phyloP scores from a whole-genome alignment of 2,888 invertebrate species.

The Noctua pronuba region DNA sequence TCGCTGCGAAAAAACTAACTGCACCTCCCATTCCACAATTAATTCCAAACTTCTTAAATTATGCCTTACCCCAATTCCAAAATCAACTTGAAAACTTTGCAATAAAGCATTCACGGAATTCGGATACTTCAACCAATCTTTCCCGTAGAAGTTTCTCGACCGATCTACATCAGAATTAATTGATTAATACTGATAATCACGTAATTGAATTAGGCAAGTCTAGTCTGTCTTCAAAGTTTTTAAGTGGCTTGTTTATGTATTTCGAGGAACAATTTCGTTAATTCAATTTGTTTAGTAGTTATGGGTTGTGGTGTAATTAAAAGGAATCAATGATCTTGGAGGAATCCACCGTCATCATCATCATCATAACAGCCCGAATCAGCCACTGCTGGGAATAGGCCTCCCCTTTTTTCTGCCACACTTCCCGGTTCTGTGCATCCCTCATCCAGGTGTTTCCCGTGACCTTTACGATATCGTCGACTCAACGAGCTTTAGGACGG shows the following conservation, averaged over 20 bases:
- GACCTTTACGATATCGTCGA: too few species aligned
- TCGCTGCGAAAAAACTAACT: not conserved
- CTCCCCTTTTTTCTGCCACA: too few species aligned
- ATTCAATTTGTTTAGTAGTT: conserved; percentile 36
- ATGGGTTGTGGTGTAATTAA: conserved; percentile 19
- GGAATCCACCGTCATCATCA: too few species aligned
- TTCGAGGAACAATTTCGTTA: conserved; percentile 43
- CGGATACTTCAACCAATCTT: conserved; percentile 36
- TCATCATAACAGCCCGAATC: too few species aligned
- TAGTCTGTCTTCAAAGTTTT: conserved; percentile 52
- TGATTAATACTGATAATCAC: conserved; percentile 58
- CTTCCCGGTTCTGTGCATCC: too few species aligned
- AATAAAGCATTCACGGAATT: conserved; percentile 37
- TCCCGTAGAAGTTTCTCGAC: conserved; percentile 37
- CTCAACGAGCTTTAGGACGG: too few species aligned
- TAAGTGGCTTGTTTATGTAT: conserved; percentile 62
- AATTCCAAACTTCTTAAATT: not conserved
- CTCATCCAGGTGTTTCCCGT: too few species aligned
- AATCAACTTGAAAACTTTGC: conserved; percentile 8
- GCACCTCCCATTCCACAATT: not conserved
- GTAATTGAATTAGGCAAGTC: conserved; percentile 56
- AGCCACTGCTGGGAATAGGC: too few species aligned
- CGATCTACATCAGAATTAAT: conserved; percentile 40
- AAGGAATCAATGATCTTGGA: not conserved
- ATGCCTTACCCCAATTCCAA: conserved; percentile 6